A percentile compares a stretch with the other conserved stretches of the same genome.
Conservation (phyloP, 2,888 invertebrate genomes). For the Lissocephala sabroskyi region DNA sequence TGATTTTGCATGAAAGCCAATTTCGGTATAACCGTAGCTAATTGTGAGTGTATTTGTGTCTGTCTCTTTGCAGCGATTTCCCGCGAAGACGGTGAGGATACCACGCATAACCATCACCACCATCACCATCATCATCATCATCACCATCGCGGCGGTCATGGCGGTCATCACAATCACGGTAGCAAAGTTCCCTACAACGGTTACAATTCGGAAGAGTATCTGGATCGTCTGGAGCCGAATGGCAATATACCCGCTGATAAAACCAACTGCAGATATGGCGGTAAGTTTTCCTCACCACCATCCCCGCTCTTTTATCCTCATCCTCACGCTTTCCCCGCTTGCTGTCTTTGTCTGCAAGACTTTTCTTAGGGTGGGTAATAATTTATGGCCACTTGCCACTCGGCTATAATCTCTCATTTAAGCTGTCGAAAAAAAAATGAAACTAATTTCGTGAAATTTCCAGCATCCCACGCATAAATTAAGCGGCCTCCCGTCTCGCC, state of each 20-base stretch:
- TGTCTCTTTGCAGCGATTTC: slow-evolving; percentile 87
- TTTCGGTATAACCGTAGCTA: slow-evolving; percentile 9
- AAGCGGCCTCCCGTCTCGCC: too few relatives aligned
- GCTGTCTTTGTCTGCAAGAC: too few relatives aligned
- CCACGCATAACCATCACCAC: slow-evolving; percentile 50
- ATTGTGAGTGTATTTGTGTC: too few relatives aligned
- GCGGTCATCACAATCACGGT: slow-evolving; percentile 74
- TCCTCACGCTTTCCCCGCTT: too few relatives aligned
- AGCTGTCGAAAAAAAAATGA: neutral
- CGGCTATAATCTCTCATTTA: slow-evolving; percentile 47
- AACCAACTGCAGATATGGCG: slow-evolving; percentile 82
- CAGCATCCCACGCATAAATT: slow-evolving; percentile 7
- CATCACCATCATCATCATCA: slow-evolving; percentile 76
- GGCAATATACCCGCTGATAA: slow-evolving; percentile 93
- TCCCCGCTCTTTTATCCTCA: too few relatives aligned
- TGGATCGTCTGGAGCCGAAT: slow-evolving; percentile 93
- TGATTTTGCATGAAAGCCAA: slow-evolving; percentile 31
- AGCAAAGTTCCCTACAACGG: slow-evolving; percentile 92
- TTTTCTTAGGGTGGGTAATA: too few relatives aligned
- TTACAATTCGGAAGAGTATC: slow-evolving; percentile 91
- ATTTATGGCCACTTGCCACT: slow-evolving; percentile 21
- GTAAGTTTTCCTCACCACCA: slow-evolving; percentile 52
- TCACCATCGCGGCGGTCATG: slow-evolving; percentile 75
- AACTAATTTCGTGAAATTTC: slow-evolving; percentile 61
- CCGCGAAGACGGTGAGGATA: slow-evolving; percentile 90